A percentile compares a stretch with the other conserved stretches of the same genome.
Conservation (phyloP, 1,140 invertebrate species). For the Drosophila willistoni region DNA sequence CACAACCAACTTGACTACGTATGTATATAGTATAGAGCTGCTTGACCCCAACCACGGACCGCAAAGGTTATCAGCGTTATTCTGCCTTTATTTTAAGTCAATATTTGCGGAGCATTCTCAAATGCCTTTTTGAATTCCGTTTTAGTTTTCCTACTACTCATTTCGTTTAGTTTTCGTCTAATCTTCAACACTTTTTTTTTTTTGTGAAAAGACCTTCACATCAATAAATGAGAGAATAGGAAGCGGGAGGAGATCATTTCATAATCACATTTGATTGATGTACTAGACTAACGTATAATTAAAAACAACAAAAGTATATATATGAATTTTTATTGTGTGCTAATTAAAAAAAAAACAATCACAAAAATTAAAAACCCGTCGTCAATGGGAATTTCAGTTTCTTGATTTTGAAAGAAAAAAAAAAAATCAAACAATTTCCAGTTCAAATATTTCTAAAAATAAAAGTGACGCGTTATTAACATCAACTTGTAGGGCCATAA, state of each 20-base stretch:
- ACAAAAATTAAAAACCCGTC: background rate
- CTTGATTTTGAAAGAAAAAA: background rate
- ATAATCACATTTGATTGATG: constrained; percentile 7
- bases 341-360: constrained; percentile 1
- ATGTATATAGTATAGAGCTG: background rate
- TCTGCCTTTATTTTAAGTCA: constrained; percentile 1
- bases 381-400: background rate
- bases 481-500: too few relatives aligned
- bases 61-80: constrained; percentile 1
- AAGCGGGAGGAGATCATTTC: background rate
- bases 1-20: background rate
- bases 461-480: background rate
- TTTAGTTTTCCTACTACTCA: background rate
- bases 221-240: background rate
- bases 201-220: background rate
- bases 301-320: background rate
- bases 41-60: constrained; percentile 1
- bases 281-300: background rate
- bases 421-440: background rate
- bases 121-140: constrained; percentile 1
- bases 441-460: background rate
- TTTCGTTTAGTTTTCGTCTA: background rate
- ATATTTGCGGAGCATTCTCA: background rate
- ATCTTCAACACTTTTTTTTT: constrained; percentile 5
- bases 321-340: background rate